Percentiles rank a stretch among this genome's conserved stretches.
Evolutionary conservation across 2,888 invertebrate genomes (phyloP).

Genomic region (Dicroscelio sp.): DNA sequence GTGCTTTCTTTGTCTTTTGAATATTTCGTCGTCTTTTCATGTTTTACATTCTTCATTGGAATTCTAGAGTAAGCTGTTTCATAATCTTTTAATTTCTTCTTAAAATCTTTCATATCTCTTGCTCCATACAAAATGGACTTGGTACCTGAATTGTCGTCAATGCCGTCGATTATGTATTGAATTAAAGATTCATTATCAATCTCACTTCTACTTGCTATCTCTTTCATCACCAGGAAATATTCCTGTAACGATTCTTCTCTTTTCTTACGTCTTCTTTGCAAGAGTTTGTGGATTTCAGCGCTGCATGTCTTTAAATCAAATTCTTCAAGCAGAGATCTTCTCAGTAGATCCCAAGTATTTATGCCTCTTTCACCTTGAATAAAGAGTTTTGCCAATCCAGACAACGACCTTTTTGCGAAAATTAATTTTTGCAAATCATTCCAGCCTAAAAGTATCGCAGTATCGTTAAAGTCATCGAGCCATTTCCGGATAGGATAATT

Average conservation of each 20-base stretch:
- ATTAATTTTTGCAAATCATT: conserved; percentile 37
- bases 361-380: conserved; percentile 41
- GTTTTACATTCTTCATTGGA: not conserved
- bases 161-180: conserved; percentile 76
- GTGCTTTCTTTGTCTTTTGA: not conserved
- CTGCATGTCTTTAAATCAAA: conserved; percentile 20
- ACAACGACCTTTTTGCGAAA: conserved; percentile 59
- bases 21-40: not conserved
- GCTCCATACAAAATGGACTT: conserved; percentile 68
- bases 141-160: conserved; percentile 46
- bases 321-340: conserved; percentile 5
- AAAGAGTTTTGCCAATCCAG: conserved; percentile 21
- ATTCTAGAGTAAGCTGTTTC: conserved; percentile 12
- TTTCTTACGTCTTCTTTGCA: conserved; percentile 51
- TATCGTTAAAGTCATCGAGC: conserved; percentile 49
- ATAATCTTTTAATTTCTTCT: conserved; percentile 27
- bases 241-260: conserved; percentile 67
- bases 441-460: conserved; percentile 14
- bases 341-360: conserved; percentile 17
- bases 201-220: conserved; percentile 59
- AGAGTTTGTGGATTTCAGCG: conserved; percentile 57
- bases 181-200: conserved; percentile 62
- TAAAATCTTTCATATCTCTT: conserved; percentile 51
- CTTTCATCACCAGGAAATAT: conserved; percentile 74
- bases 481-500: conserved; percentile 29